Evolutionary conservation across 2,113 vertebrate species (phyloP), one percentile per base, ranked within the genome.

Genomic region (Lycaon pictus): DNA sequence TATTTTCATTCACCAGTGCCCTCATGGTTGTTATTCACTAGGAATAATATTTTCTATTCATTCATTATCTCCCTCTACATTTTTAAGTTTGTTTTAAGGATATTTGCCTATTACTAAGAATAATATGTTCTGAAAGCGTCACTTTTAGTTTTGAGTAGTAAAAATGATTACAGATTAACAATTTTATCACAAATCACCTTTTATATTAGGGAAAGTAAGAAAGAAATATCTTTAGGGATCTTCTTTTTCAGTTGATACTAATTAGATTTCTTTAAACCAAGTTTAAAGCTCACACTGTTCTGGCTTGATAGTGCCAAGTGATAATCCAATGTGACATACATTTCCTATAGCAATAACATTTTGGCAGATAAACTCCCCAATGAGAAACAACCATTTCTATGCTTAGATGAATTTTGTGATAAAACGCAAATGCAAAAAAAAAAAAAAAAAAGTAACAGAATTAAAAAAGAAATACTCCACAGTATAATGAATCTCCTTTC

Each of bases 301-400:
- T 98, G 98, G 87, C 95, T 98, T 98, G 94, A 97, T 97, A 98
- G 77, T 97, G 94, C 92, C 97, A 98, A 97, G 97, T 98, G 97
- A 97, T 98, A 98, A 98, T 98, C 98, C 95, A 97, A 97, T 85
- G 90, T 98, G 97, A 98, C 96, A 98, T 98, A 96, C 89, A 97
- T 98, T 99, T 99, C 96, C 98, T 98, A 96, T 98, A 98, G 97
- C 96, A 98, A 97, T 98, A 98, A 93, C 93, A 92, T 98, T 98
- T 98, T 98, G 98, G 95, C 97, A 99, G 98, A 98, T 98, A 98
- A 97, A 95, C 88, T 98, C 96, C 76, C 98, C 98, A 95, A 98
- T 98, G 97, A 98, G 95, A 98, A 95, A 85, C 96, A 98, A 98
- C 85, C 89, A 98, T 97, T 98, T 98, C 90, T 97, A 92, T 92